Conservation (phyloP, 2,888 invertebrate genomes). For the Tetranychus piercei region DNA sequence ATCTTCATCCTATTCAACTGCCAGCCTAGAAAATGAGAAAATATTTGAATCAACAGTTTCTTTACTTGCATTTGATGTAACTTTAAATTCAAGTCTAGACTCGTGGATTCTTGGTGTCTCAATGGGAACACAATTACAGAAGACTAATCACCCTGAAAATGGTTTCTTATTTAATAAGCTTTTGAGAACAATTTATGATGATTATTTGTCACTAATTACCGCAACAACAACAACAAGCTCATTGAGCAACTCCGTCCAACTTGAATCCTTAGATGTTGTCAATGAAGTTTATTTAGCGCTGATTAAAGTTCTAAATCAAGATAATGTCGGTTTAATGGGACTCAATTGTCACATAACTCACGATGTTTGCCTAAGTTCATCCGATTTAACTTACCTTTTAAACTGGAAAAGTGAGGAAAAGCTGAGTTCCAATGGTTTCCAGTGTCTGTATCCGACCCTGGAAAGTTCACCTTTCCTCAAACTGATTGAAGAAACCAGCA, state of each 20-base stretch:
- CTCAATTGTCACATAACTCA: slow-evolving; percentile 30
- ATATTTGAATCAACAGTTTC: background rate
- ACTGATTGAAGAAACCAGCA: background rate
- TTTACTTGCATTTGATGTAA: slow-evolving; percentile 31
- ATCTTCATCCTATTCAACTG: slow-evolving; percentile 10
- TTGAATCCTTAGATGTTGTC: background rate
- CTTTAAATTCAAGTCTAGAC: slow-evolving; percentile 32
- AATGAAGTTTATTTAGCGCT: slow-evolving; percentile 27
- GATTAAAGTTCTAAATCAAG: slow-evolving; percentile 6
- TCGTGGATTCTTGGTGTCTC: slow-evolving; percentile 31
- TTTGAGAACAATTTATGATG: slow-evolving; percentile 28
- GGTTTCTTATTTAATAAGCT: slow-evolving; percentile 25
- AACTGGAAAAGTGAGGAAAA: background rate
- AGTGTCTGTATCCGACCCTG: background rate
- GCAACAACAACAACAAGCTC: slow-evolving; percentile 8
- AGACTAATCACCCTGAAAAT: slow-evolving; percentile 26
- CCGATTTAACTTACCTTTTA: slow-evolving; percentile 25
- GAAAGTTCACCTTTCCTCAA: background rate
- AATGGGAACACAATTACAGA: slow-evolving; percentile 29
- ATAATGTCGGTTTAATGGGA: slow-evolving; percentile 25
- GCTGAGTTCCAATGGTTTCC: background rate
- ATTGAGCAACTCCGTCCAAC: background rate
- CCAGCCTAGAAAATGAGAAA: background rate
- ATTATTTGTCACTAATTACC: slow-evolving; percentile 28
- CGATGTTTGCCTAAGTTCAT: slow-evolving; percentile 30